Conservation (phyloP, 2,797 vertebrate species). For the Brotogeris chrysoptera region DNA sequence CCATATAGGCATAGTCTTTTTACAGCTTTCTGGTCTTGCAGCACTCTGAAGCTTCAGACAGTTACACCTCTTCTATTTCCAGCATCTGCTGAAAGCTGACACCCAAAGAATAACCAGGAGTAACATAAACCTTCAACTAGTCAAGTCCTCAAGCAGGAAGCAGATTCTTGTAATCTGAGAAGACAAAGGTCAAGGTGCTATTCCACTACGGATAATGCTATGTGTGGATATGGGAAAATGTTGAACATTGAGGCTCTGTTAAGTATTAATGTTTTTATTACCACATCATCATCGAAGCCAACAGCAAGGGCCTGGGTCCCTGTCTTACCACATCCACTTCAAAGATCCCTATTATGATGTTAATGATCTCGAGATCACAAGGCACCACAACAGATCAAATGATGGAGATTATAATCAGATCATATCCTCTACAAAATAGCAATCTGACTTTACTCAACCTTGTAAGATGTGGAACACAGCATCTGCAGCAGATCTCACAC, state of each 20-base stretch:
- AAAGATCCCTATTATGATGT: not conserved
- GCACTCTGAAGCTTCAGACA: not conserved
- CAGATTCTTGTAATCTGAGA: not conserved
- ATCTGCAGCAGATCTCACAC: not conserved
- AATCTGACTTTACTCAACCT: not conserved
- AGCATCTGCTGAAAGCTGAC: not conserved
- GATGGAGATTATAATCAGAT: not conserved
- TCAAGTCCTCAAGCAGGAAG: not conserved
- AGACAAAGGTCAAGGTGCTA: not conserved
- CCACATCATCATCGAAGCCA: not conserved
- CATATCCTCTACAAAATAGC: not conserved
- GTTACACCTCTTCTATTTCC: not conserved
- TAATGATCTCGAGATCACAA: not conserved
- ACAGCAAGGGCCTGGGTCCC: not conserved
- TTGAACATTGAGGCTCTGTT: not conserved
- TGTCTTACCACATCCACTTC: not conserved
- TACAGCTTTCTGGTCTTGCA: not conserved
- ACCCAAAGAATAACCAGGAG: not conserved
- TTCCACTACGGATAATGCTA: not conserved
- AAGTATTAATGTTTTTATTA: not conserved
- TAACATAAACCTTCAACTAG: not conserved
- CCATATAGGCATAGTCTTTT: not conserved
- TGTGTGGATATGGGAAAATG: not conserved
- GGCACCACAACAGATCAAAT: not conserved
- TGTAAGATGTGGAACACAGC: not conserved